phyloP scores from a whole-genome alignment of 2,888 invertebrate species.

The Loripinus fragilis region DNA sequence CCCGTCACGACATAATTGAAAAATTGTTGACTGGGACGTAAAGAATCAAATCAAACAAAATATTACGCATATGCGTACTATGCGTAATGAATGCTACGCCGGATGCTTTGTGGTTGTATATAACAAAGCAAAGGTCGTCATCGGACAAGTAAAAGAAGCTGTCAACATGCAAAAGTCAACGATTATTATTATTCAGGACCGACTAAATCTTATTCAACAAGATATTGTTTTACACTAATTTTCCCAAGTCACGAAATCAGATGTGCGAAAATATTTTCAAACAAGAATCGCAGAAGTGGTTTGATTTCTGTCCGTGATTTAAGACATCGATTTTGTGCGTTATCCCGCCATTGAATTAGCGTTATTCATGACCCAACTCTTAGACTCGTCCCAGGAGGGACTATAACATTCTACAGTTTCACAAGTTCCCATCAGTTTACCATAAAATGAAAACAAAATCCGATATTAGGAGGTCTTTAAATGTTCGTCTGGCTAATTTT shows the following conservation, averaged over 20 bases:
- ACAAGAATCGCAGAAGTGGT: neutral
- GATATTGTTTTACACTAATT: neutral
- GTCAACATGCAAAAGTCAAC: too few species aligned
- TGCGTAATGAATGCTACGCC: too few species aligned
- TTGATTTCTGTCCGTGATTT: constrained; percentile 11
- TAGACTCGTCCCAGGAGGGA: constrained; percentile 33
- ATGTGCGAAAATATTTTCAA: constrained; percentile 8
- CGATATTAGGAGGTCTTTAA: constrained; percentile 40
- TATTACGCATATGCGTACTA: too few species aligned
- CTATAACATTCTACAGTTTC: constrained; percentile 46
- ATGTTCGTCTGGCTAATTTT: constrained; percentile 58
- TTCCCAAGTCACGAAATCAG: constrained; percentile 1
- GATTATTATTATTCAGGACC: too few species aligned
- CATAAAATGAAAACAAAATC: constrained; percentile 56
- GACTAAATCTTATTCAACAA: neutral
- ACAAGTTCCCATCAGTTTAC: constrained; percentile 40
- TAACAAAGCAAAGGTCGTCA: too few species aligned
- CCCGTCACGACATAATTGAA: too few species aligned
- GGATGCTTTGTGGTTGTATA: too few species aligned
- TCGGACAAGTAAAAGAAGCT: too few species aligned
- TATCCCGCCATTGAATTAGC: constrained; percentile 25
- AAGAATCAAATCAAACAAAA: too few species aligned
- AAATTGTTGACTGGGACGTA: too few species aligned
- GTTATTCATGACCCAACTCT: constrained; percentile 22
- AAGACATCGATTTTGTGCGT: constrained; percentile 7